Evolutionary conservation across 2,888 invertebrate genomes (phyloP).

Genomic region (Tortrix viridana): DNA sequence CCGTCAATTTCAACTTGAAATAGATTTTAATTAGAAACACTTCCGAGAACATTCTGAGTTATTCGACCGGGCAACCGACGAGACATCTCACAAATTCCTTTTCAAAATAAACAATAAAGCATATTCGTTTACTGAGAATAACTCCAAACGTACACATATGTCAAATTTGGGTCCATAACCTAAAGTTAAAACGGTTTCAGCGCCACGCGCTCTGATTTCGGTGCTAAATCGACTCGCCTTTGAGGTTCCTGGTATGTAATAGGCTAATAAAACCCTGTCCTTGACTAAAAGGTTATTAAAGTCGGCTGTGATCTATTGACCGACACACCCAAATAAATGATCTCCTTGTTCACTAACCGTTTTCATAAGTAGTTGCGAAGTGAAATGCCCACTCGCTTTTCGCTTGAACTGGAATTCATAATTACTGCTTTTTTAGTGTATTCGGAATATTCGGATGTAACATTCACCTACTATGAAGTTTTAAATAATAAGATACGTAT

Average conservation of each 20-base stretch:
- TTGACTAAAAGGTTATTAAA: background rate
- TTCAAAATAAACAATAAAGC: conserved; percentile 16
- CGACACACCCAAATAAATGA: conserved; percentile 19
- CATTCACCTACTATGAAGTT: no score
- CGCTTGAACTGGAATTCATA: conserved; percentile 39
- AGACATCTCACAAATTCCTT: conserved; percentile 31
- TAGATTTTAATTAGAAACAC: conserved; percentile 42
- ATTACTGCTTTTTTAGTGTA: conserved; percentile 42
- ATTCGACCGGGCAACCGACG: conserved; percentile 10
- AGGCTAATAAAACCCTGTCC: background rate
- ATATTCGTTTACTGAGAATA: conserved; percentile 7
- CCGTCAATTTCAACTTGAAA: conserved; percentile 24
- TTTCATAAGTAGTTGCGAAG: conserved; percentile 41
- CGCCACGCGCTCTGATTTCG: no score
- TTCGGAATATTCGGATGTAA: background rate
- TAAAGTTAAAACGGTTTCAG: background rate
- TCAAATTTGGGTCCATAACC: background rate
- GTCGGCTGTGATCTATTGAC: conserved; percentile 7
- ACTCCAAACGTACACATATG: background rate
- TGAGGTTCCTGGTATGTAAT: no score
- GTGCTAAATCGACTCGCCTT: no score
- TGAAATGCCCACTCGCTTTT: conserved; percentile 49
- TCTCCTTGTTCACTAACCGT: conserved; percentile 29
- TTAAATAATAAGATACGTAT: no score
- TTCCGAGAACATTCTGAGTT: conserved; percentile 40